A percentile compares a stretch with the other conserved stretches of the same genome.
Conservation (phyloP, 2,888 invertebrate species). For the Meloe dianella region DNA sequence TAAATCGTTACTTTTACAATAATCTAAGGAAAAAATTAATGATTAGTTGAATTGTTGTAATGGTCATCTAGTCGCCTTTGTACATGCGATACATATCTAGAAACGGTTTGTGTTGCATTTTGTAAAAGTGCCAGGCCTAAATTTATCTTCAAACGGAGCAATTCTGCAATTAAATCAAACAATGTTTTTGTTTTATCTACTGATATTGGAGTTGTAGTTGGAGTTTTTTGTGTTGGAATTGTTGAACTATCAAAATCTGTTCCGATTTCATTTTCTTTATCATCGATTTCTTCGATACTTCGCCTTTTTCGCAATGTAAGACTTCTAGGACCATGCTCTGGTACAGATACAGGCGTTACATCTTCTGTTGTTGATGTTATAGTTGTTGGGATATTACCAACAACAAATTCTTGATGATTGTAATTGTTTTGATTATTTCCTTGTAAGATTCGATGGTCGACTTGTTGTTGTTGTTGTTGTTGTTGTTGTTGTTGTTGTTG, state of each 20-base stretch:
- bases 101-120: constrained; percentile 71
- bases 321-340: constrained; percentile 70
- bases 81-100: constrained; percentile 68
- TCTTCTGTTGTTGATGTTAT: constrained; percentile 56
- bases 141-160: constrained; percentile 72
- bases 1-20: constrained; percentile 28
- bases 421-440: constrained; percentile 22
- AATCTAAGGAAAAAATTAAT: constrained; percentile 14
- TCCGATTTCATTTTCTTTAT: constrained; percentile 25
- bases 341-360: constrained; percentile 66
- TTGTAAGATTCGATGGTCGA: constrained; percentile 38
- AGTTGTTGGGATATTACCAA: constrained; percentile 70
- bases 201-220: constrained; percentile 20
- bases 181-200: constrained; percentile 55
- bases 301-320: constrained; percentile 42
- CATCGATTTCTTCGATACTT: constrained; percentile 19
- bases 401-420: constrained; percentile 65
- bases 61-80: constrained; percentile 57
- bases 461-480: constrained; percentile 41
- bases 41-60: constrained; percentile 32
- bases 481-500: constrained; percentile 13
- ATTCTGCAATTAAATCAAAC: constrained; percentile 66
- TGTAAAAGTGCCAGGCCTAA: constrained; percentile 72
- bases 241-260: constrained; percentile 15
- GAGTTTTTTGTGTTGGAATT: constrained; percentile 26